Evolutionary conservation across 2,797 vertebrate genomes (phyloP), one percentile per base, ranked within the genome.

Genomic region (Buceros bicornis): DNA sequence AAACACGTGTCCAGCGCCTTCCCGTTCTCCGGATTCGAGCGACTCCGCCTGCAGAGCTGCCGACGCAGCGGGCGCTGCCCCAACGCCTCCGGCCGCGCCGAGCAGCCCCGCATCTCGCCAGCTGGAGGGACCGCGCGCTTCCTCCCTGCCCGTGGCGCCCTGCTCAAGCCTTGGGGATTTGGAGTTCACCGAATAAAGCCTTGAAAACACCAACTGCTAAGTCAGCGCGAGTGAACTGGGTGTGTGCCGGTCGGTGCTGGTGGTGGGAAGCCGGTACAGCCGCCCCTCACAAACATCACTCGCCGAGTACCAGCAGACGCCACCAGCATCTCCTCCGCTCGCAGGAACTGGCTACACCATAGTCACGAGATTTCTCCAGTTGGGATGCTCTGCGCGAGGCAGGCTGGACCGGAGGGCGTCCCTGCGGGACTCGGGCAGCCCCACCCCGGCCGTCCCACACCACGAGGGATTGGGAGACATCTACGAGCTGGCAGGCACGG

Each of bases 101-200:
- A 80, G 77, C 61, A 42, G 9, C 66, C 43, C 65, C 5, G 29
- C 29, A 7, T 8, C 45, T 53, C 5, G 1, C 1, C 7, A 40
- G 24, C 6, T 17, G 47, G 47, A n/a, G 1, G 62, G 47, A 56
- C 56, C 70, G 5, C 1, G 7, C 6, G 8, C 47, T 7, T 5
- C 9, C 18, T 26, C 26, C 21, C 61, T 5, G 33, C 40, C 56
- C 26, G 2, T 0, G 6, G 54, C 1, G 4, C 13, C 4, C 0
- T 1, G 13, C 33, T 82, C 42, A 11, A 15, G 43, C 28, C 42
- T 25, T 4, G 8, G 14, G 6, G n/a, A 24, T 10, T 31, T 3
- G 2, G 8, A 6, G 5, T 3, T 29, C 19, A 16, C 5, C 29
- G 7, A 47, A 15, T 20, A 14, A 72, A 60, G 37, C 73, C 45